phyloP scores from a whole-genome alignment of 2,797 vertebrate species.

The Enteromius trimaculatus region DNA sequence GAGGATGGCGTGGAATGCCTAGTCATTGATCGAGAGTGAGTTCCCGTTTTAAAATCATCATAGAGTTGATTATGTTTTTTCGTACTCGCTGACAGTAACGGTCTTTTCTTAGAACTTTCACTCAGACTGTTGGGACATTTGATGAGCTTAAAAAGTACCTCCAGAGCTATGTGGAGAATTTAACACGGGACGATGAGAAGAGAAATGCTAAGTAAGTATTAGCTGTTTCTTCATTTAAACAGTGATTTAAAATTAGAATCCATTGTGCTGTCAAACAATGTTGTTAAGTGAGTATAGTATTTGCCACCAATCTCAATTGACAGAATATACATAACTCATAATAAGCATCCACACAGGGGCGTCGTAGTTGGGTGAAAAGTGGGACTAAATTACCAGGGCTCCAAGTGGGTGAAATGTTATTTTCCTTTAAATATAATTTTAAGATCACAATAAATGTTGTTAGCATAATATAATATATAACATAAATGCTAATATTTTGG shows the following conservation, averaged over 20 bases:
- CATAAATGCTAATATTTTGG: too few relatives aligned
- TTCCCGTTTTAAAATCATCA: conserved; percentile 53
- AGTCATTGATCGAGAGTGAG: conserved; percentile 93
- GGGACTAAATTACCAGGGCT: too few relatives aligned
- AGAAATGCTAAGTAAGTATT: conserved; percentile 85
- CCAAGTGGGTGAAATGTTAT: too few relatives aligned
- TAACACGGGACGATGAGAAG: conserved; percentile 87
- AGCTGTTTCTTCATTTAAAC: not conserved
- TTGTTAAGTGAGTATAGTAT: not conserved
- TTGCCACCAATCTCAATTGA: not conserved
- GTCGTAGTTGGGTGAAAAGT: too few relatives aligned
- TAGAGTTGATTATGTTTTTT: not conserved
- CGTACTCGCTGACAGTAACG: not conserved
- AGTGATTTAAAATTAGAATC: too few relatives aligned
- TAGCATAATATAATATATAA: too few relatives aligned
- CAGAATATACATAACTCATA: not conserved
- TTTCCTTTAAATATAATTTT: too few relatives aligned
- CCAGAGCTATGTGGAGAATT: conserved; percentile 88
- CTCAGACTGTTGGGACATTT: conserved; percentile 92
- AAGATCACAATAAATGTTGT: too few relatives aligned
- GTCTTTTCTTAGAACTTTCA: conserved; percentile 83
- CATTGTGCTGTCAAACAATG: not conserved
- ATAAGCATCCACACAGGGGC: too few relatives aligned
- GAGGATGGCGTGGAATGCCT: conserved; percentile 91
- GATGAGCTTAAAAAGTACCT: conserved; percentile 92